These are phyloP conservation scores for Ceyx melanurus DNA, from an alignment of 2,113 vertebrate species.

Conservation along the genomic window DNA sequence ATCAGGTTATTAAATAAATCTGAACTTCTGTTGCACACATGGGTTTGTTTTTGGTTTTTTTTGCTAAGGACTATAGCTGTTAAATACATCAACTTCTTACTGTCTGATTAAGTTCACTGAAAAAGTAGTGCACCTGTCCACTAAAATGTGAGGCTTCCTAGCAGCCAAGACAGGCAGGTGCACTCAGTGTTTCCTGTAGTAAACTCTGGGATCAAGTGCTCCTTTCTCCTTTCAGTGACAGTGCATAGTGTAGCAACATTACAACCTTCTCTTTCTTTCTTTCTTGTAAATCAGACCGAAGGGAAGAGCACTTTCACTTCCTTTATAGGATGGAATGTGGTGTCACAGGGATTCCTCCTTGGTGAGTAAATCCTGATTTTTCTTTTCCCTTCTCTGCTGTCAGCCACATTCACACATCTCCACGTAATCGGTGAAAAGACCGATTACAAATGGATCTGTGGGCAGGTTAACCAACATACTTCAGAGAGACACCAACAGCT, in stretches of 20 bases:
- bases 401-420: conserved; percentile 26
- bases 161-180: background rate
- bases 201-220: background rate
- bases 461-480: background rate
- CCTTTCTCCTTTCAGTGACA: conserved; percentile 62
- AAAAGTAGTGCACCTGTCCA: background rate
- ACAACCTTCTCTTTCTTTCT: conserved; percentile 80
- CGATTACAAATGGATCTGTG: background rate
- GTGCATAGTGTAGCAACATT: conserved; percentile 72
- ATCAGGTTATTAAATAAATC: background rate
- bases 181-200: background rate
- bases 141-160: background rate
- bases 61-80: background rate
- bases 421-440: background rate
- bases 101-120: background rate
- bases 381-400: conserved; percentile 65
- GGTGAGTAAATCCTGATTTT: conserved; percentile 81
- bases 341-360: conserved; percentile 79
- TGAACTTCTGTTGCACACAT: background rate
- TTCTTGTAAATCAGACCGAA: conserved; percentile 80
- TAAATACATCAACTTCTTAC: background rate
- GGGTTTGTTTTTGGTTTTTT: background rate
- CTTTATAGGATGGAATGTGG: conserved; percentile 82
- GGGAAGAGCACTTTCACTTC: conserved; percentile 82
- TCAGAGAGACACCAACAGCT: background rate